These are phyloP conservation scores for Acronicta alni DNA, from an alignment of 2,888 invertebrate species.

Conservation along the genomic window DNA sequence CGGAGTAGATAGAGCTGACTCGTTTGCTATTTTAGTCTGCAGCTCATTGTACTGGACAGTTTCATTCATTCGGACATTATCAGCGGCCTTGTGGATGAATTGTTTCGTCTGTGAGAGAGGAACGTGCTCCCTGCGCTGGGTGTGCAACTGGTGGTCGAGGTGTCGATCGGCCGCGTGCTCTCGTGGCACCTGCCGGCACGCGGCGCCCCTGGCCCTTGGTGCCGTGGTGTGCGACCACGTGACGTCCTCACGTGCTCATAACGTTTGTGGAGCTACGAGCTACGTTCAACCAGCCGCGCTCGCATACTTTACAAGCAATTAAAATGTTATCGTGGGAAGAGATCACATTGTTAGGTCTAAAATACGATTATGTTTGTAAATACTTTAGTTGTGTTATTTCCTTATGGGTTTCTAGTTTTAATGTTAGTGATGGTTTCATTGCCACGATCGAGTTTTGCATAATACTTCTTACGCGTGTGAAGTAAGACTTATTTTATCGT, in stretches of 20 bases:
- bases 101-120: constrained; percentile 57
- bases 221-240: constrained; percentile 8
- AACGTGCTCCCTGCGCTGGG: constrained; percentile 39
- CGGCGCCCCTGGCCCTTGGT: constrained; percentile 7
- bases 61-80: constrained; percentile 43
- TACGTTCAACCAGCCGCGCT: too few species aligned
- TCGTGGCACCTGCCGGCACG: constrained; percentile 30
- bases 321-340: constrained; percentile 54
- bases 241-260: constrained; percentile 2
- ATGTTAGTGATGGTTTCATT: neutral
- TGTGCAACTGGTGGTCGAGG: constrained; percentile 48
- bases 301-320: constrained; percentile 35
- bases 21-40: constrained; percentile 14
- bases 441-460: neutral
- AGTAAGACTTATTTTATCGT: neutral
- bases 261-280: neutral
- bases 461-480: neutral
- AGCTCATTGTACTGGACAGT: constrained; percentile 25
- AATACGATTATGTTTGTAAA: constrained; percentile 25
- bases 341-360: constrained; percentile 27
- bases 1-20: constrained; percentile 3
- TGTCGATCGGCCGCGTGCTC: constrained; percentile 44
- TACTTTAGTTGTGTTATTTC: constrained; percentile 17
- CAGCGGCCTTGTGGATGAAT: constrained; percentile 62
- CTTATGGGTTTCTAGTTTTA: constrained; percentile 1